phyloP scores from a whole-genome alignment of 2,113 vertebrate species.

The Ginglymostoma cirratum region DNA sequence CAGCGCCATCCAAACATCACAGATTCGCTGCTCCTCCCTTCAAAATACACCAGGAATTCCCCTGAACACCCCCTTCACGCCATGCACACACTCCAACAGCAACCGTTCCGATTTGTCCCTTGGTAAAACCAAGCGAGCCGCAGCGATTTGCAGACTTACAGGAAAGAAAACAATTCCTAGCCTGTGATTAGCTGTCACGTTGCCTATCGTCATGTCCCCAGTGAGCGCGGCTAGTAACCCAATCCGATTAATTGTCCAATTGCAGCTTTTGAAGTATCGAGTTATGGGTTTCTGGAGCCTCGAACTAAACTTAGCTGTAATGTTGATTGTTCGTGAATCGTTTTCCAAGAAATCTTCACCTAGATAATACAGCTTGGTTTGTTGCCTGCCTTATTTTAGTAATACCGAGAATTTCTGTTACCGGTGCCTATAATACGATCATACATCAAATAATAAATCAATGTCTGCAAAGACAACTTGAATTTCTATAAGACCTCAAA shows the following conservation, averaged over 20 bases:
- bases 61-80: background rate
- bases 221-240: background rate
- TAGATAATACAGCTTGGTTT: background rate
- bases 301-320: background rate
- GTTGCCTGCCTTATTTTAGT: background rate
- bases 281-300: background rate
- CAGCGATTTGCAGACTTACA: background rate
- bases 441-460: background rate
- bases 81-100: background rate
- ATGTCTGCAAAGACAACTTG: background rate
- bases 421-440: background rate
- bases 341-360: background rate
- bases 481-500: too few relatives aligned
- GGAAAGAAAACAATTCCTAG: background rate
- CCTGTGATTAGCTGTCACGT: background rate
- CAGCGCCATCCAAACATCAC: background rate
- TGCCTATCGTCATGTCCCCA: background rate
- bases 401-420: background rate
- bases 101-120: too few relatives aligned
- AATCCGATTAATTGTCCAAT: background rate
- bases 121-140: too few relatives aligned
- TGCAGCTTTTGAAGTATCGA: background rate
- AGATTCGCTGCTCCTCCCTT: background rate
- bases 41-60: background rate
- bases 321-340: background rate